Percentiles rank a stretch among this genome's conserved stretches.
These are phyloP conservation scores for Ricordea florida DNA, from an alignment of 92 coral and sea anemone species.

Conservation along the genomic window DNA sequence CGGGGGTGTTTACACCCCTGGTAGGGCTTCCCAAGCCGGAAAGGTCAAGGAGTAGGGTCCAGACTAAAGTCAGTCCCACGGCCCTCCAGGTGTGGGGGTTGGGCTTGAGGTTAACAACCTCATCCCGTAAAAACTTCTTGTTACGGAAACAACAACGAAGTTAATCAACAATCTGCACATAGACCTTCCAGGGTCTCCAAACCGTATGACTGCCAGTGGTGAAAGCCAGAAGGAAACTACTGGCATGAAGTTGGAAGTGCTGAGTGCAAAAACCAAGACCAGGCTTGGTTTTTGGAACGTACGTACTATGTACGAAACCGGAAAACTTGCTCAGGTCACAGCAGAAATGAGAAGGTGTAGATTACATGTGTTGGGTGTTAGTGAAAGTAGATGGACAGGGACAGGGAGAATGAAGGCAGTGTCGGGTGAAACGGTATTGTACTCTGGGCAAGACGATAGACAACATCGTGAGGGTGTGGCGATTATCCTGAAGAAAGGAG, in stretches of 20 bases:
- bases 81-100: constrained; percentile 27
- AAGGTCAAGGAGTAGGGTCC: constrained; percentile 46
- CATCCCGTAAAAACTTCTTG: neutral
- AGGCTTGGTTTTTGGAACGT: constrained; percentile 23
- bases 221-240: neutral
- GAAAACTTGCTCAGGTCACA: constrained; percentile 20
- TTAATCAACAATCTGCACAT: neutral
- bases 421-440: constrained; percentile 13
- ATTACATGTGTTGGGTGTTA: constrained; percentile 26
- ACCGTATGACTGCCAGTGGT: neutral
- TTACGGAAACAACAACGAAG: constrained; percentile 22
- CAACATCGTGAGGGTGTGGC: constrained; percentile 14
- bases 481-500: constrained; percentile 23
- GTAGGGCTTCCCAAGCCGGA: constrained; percentile 48
- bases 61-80: constrained; percentile 21
- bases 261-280: constrained; percentile 18
- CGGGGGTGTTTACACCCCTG: constrained; percentile 40
- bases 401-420: neutral
- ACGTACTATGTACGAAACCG: constrained; percentile 22
- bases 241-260: constrained; percentile 4
- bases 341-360: constrained; percentile 25
- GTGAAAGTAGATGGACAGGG: constrained; percentile 52
- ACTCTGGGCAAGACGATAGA: constrained; percentile 14
- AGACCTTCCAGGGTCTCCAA: too few species aligned
- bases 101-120: constrained; percentile 14